A percentile compares a stretch with the other conserved stretches of the same genome.
phyloP scores from a whole-genome alignment of 2,888 invertebrate species.

The Nymphalis polychloros region DNA sequence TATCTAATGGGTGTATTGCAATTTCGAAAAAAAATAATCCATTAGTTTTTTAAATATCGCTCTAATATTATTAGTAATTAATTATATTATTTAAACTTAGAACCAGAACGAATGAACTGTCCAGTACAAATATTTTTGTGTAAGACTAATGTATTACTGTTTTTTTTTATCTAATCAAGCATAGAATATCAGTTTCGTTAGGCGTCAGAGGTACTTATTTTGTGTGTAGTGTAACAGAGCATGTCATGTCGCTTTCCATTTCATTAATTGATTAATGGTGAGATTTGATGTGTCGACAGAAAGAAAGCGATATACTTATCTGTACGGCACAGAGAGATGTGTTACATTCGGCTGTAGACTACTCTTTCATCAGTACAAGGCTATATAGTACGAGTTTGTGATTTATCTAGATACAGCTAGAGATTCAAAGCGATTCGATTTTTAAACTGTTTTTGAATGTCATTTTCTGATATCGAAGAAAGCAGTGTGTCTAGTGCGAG shows the following conservation, averaged over 20 bases:
- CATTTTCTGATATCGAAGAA: too few relatives aligned
- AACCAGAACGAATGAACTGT: too few relatives aligned
- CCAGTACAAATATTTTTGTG: too few relatives aligned
- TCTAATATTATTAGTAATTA: too few relatives aligned
- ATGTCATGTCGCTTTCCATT: constrained; percentile 61
- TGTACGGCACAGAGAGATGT: constrained; percentile 35
- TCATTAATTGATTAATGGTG: constrained; percentile 70
- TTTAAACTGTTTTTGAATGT: neutral
- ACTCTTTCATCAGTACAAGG: neutral
- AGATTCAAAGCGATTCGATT: neutral
- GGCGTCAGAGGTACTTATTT: constrained; percentile 4
- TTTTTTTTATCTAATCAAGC: neutral
- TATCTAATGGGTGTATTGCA: neutral
- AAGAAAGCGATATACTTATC: constrained; percentile 43
- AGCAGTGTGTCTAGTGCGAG: too few relatives aligned
- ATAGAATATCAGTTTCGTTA: neutral
- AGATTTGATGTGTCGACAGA: constrained; percentile 55
- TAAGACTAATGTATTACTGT: neutral
- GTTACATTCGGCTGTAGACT: constrained; percentile 17
- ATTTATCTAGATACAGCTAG: neutral
- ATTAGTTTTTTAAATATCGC: too few relatives aligned
- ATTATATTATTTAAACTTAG: too few relatives aligned
- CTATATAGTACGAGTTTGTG: neutral
- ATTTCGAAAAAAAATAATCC: too few relatives aligned
- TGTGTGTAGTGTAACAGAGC: constrained; percentile 12